Base-by-base conservation (phyloP, 2,888 invertebrate genomes). In the Rotaria magnacalcarata region DNA sequence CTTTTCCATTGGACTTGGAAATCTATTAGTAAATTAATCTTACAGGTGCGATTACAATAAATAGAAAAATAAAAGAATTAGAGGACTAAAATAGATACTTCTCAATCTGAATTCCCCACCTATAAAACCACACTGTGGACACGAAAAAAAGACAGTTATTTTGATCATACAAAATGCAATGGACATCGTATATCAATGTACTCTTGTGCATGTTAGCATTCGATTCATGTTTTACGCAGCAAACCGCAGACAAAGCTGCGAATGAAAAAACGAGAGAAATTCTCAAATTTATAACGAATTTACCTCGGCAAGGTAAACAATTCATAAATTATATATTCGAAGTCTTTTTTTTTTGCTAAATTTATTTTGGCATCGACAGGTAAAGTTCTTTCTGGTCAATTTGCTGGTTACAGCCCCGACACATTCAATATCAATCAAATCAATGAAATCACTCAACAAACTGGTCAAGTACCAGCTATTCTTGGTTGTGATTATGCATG, bases 401-500 rank as follows among this genome's bases (percentile, higher is more conserved):
- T 80, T 43, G 80, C 47, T 80, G 80, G 80, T 14, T 80, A 80
- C 14, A 80, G 80, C 24, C 47, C 80, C 7, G 80, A 80, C 47
- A 80, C 80, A 24, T 80, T 80, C 8, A 47, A 14, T n/a, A 47
- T 11, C 5, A 21, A 80, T 41, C 80, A 80, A 47, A 47, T 80
- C 1, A 47, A 80, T 47, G 47, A 80, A 80, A 47, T 80, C n/a
- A 24, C 80, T 80, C 19, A 14, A 47, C 80, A 47, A 80, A 80
- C 80, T 8, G 80, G 47, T 14, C 24, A 47, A 47, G 2, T n/a
- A 47, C 80, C 80, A 21, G 80, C 80, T 11, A 80, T 80, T 47
- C 43, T 80, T 43, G 80, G 47, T n/a, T 80, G 47, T 47, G 80
- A 80, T 8, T 80, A 80, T 80, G 80, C 80, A n/a, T 80, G 80